phyloP scores from a whole-genome alignment of 2,888 invertebrate genomes.

The Sipunculus nudus region DNA sequence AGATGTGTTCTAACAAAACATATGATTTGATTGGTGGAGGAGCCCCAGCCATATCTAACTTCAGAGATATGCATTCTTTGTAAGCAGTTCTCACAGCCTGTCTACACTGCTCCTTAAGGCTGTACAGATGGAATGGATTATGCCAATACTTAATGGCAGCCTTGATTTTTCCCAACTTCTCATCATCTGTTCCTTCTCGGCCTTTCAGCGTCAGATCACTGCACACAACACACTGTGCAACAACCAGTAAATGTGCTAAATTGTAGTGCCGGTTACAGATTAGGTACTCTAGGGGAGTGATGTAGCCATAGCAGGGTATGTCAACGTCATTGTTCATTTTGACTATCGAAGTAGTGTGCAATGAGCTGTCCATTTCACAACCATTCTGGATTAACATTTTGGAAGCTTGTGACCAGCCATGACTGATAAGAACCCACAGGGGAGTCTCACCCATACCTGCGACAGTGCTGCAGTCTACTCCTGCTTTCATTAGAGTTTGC shows the following conservation, averaged over 20 bases:
- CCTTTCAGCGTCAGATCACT: no score
- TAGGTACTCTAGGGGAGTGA: slow-evolving; percentile 28
- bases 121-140: no score
- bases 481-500: slow-evolving; percentile 13
- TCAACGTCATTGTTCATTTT: slow-evolving; percentile 23
- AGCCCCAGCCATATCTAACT: no score
- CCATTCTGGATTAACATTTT: slow-evolving; percentile 20
- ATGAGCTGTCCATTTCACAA: slow-evolving; percentile 20
- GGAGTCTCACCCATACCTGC: slow-evolving; percentile 14
- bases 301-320: slow-evolving; percentile 26
- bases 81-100: no score
- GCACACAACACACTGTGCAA: no score
- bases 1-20: no score
- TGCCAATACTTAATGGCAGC: no score
- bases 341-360: slow-evolving; percentile 11
- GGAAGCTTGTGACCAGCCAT: slow-evolving; percentile 27
- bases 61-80: no score
- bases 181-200: no score
- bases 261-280: slow-evolving; percentile 25
- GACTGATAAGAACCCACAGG: slow-evolving; percentile 22
- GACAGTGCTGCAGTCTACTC: slow-evolving; percentile 16
- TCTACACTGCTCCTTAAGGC: no score
- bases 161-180: no score
- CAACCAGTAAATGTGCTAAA: slow-evolving; percentile 23
- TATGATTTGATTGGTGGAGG: no score